Percentiles rank a stretch among this genome's conserved stretches.
phyloP scores from a whole-genome alignment of 1,140 invertebrate species.

The Leucophenga varia region DNA sequence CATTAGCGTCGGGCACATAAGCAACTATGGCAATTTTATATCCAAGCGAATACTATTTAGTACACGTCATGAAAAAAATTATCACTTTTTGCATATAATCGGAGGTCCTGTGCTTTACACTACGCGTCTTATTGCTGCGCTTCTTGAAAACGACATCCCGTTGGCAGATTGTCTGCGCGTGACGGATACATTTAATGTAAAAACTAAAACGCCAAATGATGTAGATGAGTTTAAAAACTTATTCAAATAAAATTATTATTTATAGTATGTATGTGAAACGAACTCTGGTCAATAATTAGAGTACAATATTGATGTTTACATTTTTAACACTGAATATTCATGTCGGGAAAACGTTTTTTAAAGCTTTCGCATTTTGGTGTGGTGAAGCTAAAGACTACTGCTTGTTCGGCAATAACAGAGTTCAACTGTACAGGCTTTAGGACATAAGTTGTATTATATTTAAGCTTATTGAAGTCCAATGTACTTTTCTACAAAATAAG shows the following conservation, averaged over 20 bases:
- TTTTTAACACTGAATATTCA: constrained; percentile 6
- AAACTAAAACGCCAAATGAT: background rate
- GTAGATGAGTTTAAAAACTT: constrained; percentile 45
- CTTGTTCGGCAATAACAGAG: constrained; percentile 28
- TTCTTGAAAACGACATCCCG: constrained; percentile 60
- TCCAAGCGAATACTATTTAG: constrained; percentile 66
- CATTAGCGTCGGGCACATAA: constrained; percentile 64
- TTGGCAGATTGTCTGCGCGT: constrained; percentile 16
- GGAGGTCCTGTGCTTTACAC: constrained; percentile 64
- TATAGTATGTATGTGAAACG: background rate
- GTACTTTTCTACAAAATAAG: constrained; percentile 41
- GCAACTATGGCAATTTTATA: constrained; percentile 62
- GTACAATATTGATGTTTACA: background rate
- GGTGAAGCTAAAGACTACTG: constrained; percentile 34
- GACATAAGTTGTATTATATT: constrained; percentile 49
- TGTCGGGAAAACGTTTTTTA: constrained; percentile 43
- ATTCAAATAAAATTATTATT: constrained; percentile 33
- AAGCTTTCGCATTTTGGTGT: constrained; percentile 50
- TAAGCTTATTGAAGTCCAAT: constrained; percentile 46
- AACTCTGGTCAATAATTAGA: background rate
- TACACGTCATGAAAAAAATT: constrained; percentile 56
- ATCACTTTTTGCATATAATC: constrained; percentile 60
- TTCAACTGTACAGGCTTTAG: constrained; percentile 29
- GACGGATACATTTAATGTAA: background rate
- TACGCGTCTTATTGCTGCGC: constrained; percentile 62